Evolutionary conservation across 2,797 vertebrate species (phyloP).

Genomic region (Pampus argenteus): DNA sequence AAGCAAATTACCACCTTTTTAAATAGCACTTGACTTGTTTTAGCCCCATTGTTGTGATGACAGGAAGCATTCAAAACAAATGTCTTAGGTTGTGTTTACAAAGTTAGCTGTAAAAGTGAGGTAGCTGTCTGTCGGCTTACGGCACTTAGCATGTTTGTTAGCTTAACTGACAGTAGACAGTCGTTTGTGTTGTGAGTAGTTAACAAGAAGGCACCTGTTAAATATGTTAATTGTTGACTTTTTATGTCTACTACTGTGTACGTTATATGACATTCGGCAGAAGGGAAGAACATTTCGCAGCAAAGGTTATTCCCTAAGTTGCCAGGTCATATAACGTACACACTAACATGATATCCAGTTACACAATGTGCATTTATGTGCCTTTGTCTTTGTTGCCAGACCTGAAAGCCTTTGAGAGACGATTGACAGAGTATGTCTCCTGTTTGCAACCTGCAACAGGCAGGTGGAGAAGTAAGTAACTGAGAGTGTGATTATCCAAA

Average conservation of each 20-base stretch:
- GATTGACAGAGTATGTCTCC: conserved; percentile 97
- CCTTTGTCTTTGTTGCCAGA: conserved; percentile 82
- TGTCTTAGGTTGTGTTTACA: accelerated
- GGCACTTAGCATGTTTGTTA: conserved; percentile 65
- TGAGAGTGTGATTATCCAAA: background rate
- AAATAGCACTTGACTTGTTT: accelerated
- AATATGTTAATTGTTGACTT: background rate
- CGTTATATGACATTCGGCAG: too few species aligned
- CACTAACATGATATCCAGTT: background rate
- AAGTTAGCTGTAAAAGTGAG: background rate
- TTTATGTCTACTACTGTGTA: background rate
- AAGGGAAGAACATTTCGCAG: background rate
- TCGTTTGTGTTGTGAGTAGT: background rate
- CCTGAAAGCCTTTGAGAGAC: conserved; percentile 98
- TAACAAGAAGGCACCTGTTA: background rate
- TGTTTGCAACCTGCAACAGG: conserved; percentile 98
- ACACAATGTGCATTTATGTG: background rate
- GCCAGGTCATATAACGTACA: background rate
- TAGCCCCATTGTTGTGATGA: accelerated
- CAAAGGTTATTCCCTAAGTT: background rate
- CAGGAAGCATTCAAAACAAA: accelerated
- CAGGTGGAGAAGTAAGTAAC: conserved; percentile 97
- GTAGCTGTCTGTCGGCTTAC: conserved; percentile 10
- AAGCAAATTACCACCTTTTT: background rate
- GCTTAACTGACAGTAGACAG: background rate